Conservation (phyloP, 1,140 invertebrate genomes). For the Idris sp. region DNA sequence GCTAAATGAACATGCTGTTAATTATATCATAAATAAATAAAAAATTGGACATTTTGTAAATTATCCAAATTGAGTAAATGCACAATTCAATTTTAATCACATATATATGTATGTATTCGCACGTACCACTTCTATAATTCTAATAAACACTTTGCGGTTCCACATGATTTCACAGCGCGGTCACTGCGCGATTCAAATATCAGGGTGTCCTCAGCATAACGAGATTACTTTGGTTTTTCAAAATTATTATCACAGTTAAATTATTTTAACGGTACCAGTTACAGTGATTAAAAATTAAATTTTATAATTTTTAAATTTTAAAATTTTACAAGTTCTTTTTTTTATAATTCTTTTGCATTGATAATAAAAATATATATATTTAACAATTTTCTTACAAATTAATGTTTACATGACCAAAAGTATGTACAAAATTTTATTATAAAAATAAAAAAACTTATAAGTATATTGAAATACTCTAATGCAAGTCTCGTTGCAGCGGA, state of each 20-base stretch:
- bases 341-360: no score
- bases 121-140: conserved; percentile 80
- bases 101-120: no score
- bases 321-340: no score
- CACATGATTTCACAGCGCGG: conserved; percentile 70
- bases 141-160: conserved; percentile 77
- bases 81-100: neutral
- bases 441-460: neutral
- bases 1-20: no score
- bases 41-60: no score
- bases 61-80: no score
- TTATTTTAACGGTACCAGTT: neutral
- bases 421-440: neutral
- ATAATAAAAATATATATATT: no score
- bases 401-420: neutral
- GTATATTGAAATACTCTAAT: neutral
- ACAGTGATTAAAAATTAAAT: no score
- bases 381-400: no score
- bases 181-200: conserved; percentile 52
- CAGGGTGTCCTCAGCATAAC: conserved; percentile 48
- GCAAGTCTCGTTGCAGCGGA: neutral
- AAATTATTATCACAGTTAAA: neutral
- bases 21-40: no score
- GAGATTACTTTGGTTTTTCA: conserved; percentile 26
- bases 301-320: no score